A percentile compares a stretch with the other conserved stretches of the same genome.
Evolutionary conservation across 1,140 invertebrate species (phyloP).

Genomic region (Euschistus heros): DNA sequence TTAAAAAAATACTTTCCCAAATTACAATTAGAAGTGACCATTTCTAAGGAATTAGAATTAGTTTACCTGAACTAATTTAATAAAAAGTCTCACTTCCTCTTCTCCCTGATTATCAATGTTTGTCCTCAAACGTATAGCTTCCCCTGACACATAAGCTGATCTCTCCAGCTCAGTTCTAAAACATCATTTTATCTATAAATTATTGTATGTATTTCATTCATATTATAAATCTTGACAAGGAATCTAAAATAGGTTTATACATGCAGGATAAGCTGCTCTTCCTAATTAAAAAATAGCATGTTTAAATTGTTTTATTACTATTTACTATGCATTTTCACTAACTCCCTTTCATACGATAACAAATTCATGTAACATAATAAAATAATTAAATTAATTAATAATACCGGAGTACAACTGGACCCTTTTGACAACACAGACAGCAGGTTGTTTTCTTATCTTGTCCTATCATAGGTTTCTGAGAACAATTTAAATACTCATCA

Average conservation of each 20-base stretch:
- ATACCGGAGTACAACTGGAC: constrained; percentile 51
- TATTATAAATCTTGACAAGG: not conserved
- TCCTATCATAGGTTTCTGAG: constrained; percentile 58
- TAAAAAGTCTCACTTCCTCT: constrained; percentile 55
- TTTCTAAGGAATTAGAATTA: not conserved
- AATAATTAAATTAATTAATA: too few relatives aligned
- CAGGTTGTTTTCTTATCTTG: constrained; percentile 57
- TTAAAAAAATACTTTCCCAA: too few relatives aligned
- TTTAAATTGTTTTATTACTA: too few relatives aligned
- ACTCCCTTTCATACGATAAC: too few relatives aligned
- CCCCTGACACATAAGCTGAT: constrained; percentile 70
- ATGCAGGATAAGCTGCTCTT: not conserved
- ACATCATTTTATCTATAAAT: not conserved
- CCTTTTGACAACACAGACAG: constrained; percentile 63
- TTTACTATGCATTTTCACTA: too few relatives aligned
- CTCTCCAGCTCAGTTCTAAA: constrained; percentile 52
- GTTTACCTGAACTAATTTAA: constrained; percentile 57
- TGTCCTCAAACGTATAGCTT: constrained; percentile 61
- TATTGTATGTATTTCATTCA: not conserved
- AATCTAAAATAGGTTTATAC: not conserved
- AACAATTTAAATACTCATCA: too few relatives aligned
- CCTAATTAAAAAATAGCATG: not conserved
- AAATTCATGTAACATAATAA: too few relatives aligned
- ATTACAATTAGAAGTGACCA: too few relatives aligned
- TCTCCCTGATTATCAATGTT: constrained; percentile 70